Percentiles rank a stretch among this genome's conserved stretches.
phyloP scores from a whole-genome alignment of 2,113 vertebrate genomes.

The Megatriorchis doriae region DNA sequence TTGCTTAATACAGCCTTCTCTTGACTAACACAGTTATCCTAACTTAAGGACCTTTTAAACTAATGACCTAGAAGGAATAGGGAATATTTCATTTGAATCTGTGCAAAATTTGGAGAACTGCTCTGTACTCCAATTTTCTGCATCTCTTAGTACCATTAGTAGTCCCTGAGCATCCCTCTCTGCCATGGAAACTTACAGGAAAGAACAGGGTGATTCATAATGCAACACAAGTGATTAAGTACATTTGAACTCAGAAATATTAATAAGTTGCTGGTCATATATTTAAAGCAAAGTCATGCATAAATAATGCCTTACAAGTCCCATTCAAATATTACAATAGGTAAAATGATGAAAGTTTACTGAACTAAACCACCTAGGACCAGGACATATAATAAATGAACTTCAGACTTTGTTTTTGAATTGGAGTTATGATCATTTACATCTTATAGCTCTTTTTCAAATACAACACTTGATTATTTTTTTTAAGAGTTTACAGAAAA shows the following conservation, averaged over 20 bases:
- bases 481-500: background rate
- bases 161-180: constrained; percentile 28
- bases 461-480: background rate
- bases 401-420: background rate
- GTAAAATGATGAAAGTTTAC: constrained; percentile 2
- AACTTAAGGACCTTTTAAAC: constrained; percentile 65
- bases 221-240: constrained; percentile 39
- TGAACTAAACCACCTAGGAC: background rate
- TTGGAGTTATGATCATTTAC: background rate
- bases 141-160: background rate
- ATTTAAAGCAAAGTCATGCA: constrained; percentile 47
- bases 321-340: constrained; percentile 32
- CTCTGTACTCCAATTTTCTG: background rate
- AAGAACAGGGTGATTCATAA: constrained; percentile 52
- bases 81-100: constrained; percentile 35
- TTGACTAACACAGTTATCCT: constrained; percentile 55
- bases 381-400: background rate
- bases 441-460: background rate
- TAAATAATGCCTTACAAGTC: constrained; percentile 16
- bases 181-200: constrained; percentile 26
- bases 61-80: constrained; percentile 49
- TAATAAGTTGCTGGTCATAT: constrained; percentile 41
- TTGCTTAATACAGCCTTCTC: constrained; percentile 38
- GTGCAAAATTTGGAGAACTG: constrained; percentile 27
- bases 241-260: constrained; percentile 39